A percentile compares a stretch with the other conserved stretches of the same genome.
Conservation (phyloP, 37 sponge, comb jelly and placozoan species). For the Agelas oroides region DNA sequence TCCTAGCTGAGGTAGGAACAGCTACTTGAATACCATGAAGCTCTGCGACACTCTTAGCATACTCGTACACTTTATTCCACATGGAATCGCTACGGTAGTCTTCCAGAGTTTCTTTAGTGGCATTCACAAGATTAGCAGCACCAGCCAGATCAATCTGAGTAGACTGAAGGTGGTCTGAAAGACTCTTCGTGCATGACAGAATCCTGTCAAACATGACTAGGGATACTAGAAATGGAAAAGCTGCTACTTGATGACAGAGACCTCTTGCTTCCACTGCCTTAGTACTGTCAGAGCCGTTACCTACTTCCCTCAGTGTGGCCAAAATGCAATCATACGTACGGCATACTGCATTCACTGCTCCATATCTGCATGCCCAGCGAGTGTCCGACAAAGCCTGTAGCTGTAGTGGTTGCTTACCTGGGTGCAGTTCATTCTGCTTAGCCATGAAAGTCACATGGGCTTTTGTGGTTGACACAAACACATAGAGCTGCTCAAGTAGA, state of each 20-base stretch:
- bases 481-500: conserved; percentile 43
- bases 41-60: too few relatives aligned
- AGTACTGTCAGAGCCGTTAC: neutral
- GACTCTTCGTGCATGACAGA: conserved; percentile 34
- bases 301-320: conserved; percentile 40
- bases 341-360: conserved; percentile 40
- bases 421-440: conserved; percentile 58
- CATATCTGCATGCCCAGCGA: conserved; percentile 49
- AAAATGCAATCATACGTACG: conserved; percentile 41
- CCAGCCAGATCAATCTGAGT: too few relatives aligned
- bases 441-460: conserved; percentile 47
- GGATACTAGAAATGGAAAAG: conserved; percentile 27
- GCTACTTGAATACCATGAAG: too few relatives aligned
- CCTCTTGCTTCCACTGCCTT: conserved; percentile 54
- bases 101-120: too few relatives aligned
- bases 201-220: conserved; percentile 35
- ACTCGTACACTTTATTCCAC: too few relatives aligned
- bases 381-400: conserved; percentile 57
- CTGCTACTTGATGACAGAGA: conserved; percentile 8
- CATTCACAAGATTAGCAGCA: too few relatives aligned
- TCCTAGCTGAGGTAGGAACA: too few relatives aligned
- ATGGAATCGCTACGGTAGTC: too few relatives aligned
- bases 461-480: conserved; percentile 49
- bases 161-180: conserved; percentile 52
- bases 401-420: conserved; percentile 49